phyloP scores from a whole-genome alignment of 1,140 invertebrate genomes.

The Magallana ariakensis region DNA sequence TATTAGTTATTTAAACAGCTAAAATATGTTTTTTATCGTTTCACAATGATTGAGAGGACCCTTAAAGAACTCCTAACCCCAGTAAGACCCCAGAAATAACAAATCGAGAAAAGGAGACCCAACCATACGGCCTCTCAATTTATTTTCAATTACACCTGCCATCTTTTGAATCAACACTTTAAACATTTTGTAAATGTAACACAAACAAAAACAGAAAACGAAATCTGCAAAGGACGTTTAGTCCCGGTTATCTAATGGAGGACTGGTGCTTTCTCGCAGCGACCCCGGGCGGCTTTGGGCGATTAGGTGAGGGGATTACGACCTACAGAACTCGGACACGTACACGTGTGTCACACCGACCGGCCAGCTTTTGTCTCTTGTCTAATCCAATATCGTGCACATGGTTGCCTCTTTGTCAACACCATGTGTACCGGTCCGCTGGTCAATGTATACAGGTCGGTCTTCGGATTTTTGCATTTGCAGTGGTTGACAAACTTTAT shows the following conservation, averaged over 20 bases:
- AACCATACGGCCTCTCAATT: conserved; percentile 1
- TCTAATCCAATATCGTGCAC: not conserved
- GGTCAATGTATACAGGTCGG: too few species aligned
- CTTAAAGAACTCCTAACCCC: conserved; percentile 3
- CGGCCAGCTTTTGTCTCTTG: not conserved
- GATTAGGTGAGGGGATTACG: not conserved
- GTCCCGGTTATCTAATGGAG: not conserved
- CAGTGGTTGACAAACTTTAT: too few species aligned
- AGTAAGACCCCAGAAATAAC: not conserved
- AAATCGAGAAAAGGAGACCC: not conserved
- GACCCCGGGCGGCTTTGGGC: not conserved
- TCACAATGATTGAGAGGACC: not conserved
- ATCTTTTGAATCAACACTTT: conserved; percentile 1
- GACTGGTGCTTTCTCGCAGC: not conserved
- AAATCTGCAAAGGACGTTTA: not conserved
- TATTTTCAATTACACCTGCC: conserved; percentile 28
- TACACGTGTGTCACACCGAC: not conserved
- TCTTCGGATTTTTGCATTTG: too few species aligned
- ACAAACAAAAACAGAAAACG: conserved; percentile 5
- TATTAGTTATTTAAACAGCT: not conserved
- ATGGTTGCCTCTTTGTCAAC: not conserved
- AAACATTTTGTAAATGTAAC: not conserved
- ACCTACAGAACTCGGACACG: not conserved
- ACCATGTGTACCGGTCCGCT: too few species aligned
- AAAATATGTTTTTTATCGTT: not conserved